A percentile compares a stretch with the other conserved stretches of the same genome.
phyloP scores from a whole-genome alignment of 37 sponge, comb jelly and placozoan species.

The Beroe forskalii region DNA sequence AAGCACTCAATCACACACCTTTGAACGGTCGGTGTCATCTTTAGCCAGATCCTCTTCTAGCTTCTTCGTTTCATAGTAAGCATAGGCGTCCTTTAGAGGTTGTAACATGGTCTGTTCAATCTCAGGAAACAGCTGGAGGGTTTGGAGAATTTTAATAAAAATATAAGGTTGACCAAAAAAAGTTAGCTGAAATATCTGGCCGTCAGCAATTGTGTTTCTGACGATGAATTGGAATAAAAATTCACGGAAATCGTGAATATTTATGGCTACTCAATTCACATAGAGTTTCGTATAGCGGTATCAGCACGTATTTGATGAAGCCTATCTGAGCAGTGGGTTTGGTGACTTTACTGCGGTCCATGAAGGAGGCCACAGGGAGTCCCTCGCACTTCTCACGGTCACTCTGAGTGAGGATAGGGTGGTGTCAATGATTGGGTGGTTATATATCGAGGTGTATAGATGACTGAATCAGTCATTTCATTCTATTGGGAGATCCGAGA shows the following conservation, averaged over 20 bases:
- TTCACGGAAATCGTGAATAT: too few relatives aligned
- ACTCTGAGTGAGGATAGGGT: slow-evolving; percentile 66
- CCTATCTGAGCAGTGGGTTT: slow-evolving; percentile 82
- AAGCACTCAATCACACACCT: too few relatives aligned
- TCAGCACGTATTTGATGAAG: slow-evolving; percentile 79
- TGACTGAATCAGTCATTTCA: too few relatives aligned
- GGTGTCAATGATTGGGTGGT: too few relatives aligned
- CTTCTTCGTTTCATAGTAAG: slow-evolving; percentile 77
- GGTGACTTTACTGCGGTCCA: slow-evolving; percentile 85
- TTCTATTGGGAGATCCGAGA: too few relatives aligned
- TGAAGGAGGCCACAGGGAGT: slow-evolving; percentile 81
- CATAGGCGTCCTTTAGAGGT: slow-evolving; percentile 70
- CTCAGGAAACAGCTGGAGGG: slow-evolving; percentile 78
- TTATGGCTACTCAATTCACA: slow-evolving; percentile 72
- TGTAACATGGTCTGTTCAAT: slow-evolving; percentile 70
- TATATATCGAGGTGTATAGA: too few relatives aligned
- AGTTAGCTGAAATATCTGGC: too few relatives aligned
- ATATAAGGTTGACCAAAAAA: too few relatives aligned
- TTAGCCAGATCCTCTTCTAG: slow-evolving; percentile 75
- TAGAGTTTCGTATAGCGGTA: slow-evolving; percentile 78
- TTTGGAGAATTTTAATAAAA: too few relatives aligned
- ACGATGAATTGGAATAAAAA: too few relatives aligned
- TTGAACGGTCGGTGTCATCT: slow-evolving; percentile 63
- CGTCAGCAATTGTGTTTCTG: too few relatives aligned
- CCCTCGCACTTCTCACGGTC: slow-evolving; percentile 84